These are phyloP conservation scores for Natator depressus DNA, from an alignment of 2,113 vertebrate genomes.

Conservation along the genomic window DNA sequence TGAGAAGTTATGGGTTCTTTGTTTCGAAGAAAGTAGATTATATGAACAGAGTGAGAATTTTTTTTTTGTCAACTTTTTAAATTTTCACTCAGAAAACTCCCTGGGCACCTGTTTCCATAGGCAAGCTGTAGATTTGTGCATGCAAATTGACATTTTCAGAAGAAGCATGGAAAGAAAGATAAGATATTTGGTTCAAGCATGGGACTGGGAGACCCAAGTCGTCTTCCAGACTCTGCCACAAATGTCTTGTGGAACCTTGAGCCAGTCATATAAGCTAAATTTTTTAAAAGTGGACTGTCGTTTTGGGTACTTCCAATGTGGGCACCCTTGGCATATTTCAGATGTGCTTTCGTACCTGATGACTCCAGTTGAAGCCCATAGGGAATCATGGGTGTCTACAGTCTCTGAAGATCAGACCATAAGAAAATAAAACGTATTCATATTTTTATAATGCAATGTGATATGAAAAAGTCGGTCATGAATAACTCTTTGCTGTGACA, in stretches of 20 bases:
- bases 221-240: constrained; percentile 49
- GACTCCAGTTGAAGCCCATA: background rate
- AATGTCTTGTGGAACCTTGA: constrained; percentile 44
- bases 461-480: background rate
- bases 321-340: background rate
- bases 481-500: constrained; percentile 49
- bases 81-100: background rate
- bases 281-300: background rate
- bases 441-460: background rate
- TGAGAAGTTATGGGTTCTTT: constrained; percentile 53
- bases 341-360: background rate
- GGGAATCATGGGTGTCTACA: background rate
- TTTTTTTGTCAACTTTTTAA: background rate
- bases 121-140: background rate
- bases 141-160: constrained; percentile 50
- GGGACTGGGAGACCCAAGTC: constrained; percentile 13
- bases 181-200: constrained; percentile 19
- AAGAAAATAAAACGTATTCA: background rate
- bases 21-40: constrained; percentile 24
- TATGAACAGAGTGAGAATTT: constrained; percentile 1
- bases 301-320: background rate
- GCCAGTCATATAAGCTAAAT: constrained; percentile 19
- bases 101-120: background rate
- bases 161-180: constrained; percentile 41
- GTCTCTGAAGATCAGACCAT: background rate